A percentile compares a stretch with the other conserved stretches of the same genome.
phyloP scores from a whole-genome alignment of 2,888 invertebrate species.

The Pterobdella sp. region DNA sequence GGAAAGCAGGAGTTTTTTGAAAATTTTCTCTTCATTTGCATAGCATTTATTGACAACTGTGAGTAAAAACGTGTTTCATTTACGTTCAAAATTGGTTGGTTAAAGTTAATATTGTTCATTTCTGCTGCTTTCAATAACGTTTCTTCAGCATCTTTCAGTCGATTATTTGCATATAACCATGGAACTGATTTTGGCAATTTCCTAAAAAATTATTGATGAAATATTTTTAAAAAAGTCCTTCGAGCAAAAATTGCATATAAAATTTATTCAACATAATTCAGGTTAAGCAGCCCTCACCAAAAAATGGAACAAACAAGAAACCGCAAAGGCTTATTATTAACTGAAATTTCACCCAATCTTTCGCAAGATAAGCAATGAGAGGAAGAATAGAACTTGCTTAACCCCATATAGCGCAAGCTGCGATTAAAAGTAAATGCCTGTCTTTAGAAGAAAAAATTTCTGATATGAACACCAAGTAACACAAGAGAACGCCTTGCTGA shows the following conservation, averaged over 20 bases:
- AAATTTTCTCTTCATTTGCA: too few species aligned
- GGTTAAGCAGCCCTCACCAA: slow-evolving; percentile 32
- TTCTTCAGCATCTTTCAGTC: slow-evolving; percentile 32
- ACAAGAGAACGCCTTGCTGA: slow-evolving; percentile 36
- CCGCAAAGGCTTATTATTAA: slow-evolving; percentile 33
- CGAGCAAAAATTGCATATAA: too few species aligned
- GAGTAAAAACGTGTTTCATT: too few species aligned
- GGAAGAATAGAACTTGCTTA: slow-evolving; percentile 34
- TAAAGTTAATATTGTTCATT: slow-evolving; percentile 26
- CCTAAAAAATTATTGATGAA: slow-evolving; percentile 16
- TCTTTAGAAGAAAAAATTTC: slow-evolving; percentile 37
- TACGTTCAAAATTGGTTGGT: neutral
- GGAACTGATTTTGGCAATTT: slow-evolving; percentile 34
- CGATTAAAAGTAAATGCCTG: slow-evolving; percentile 36
- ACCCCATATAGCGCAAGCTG: slow-evolving; percentile 36
- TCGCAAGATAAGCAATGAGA: slow-evolving; percentile 35
- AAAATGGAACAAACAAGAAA: slow-evolving; percentile 31
- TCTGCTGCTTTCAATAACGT: slow-evolving; percentile 32
- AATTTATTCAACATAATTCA: too few species aligned
- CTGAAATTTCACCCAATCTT: slow-evolving; percentile 36
- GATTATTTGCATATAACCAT: slow-evolving; percentile 34
- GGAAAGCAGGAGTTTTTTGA: too few species aligned
- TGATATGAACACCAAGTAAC: too few species aligned
- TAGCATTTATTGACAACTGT: too few species aligned
- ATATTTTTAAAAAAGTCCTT: too few species aligned